These are phyloP conservation scores for Operophtera brumata DNA, from an alignment of 2,888 invertebrate genomes.

Conservation along the genomic window DNA sequence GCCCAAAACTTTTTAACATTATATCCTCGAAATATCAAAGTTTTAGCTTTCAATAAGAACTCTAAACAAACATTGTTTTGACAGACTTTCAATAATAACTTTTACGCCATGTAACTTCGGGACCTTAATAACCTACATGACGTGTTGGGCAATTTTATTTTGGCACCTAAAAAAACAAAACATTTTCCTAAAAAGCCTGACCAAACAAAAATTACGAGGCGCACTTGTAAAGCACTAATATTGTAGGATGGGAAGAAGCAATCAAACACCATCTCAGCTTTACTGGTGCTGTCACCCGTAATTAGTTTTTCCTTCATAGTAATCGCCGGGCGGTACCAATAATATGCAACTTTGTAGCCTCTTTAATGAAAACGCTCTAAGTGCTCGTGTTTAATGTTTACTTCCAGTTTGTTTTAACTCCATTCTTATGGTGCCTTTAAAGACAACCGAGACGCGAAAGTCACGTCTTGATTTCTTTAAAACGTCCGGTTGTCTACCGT, in stretches of 20 bases:
- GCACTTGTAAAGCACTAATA: constrained; percentile 6
- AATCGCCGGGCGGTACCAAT: constrained; percentile 59
- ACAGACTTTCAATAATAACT: too few species aligned
- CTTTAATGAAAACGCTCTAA: constrained; percentile 75
- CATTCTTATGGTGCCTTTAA: constrained; percentile 54
- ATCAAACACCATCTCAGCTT: constrained; percentile 39
- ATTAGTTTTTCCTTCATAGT: constrained; percentile 72
- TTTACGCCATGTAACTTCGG: too few species aligned
- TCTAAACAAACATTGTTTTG: too few species aligned
- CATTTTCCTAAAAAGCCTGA: not conserved
- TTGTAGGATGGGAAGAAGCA: constrained; percentile 22
- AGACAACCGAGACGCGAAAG: constrained; percentile 44
- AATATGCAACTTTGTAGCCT: constrained; percentile 72
- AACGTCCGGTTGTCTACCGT: constrained; percentile 41
- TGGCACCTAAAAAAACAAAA: not conserved
- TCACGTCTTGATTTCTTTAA: constrained; percentile 52
- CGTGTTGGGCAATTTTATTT: too few species aligned
- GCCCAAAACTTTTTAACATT: too few species aligned
- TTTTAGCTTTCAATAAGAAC: too few species aligned
- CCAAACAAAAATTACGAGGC: not conserved
- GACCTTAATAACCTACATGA: too few species aligned
- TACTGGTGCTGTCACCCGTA: constrained; percentile 60
- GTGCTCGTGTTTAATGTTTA: constrained; percentile 72
- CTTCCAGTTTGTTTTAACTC: constrained; percentile 67
- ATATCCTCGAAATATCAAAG: too few species aligned